A percentile compares a stretch with the other conserved stretches of the same genome.
Conservation (phyloP, 2,797 vertebrate genomes). For the Lithobates pipiens region DNA sequence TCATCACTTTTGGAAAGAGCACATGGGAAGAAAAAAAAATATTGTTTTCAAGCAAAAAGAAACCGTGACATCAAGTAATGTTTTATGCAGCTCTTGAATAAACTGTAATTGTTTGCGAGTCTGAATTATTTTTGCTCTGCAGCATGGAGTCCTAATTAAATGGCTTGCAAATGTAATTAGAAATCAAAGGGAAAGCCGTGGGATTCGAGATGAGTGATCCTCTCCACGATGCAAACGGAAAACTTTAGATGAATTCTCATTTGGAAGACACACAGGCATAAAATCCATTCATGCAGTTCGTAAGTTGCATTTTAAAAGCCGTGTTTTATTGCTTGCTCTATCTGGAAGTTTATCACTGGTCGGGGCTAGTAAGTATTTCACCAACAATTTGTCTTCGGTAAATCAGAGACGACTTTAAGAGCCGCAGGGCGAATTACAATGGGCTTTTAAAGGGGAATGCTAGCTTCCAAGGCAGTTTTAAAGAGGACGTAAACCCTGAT, state of each 20-base stretch:
- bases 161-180: conserved; percentile 45
- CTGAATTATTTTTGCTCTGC: conserved; percentile 45
- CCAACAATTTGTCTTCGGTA: not conserved
- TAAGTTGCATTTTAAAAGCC: conserved; percentile 37
- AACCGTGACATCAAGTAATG: not conserved
- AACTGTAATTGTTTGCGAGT: conserved; percentile 47
- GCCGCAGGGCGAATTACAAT: not conserved
- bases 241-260: conserved; percentile 22
- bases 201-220: conserved; percentile 44
- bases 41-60: not conserved
- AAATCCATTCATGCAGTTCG: conserved; percentile 38
- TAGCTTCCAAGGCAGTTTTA: not conserved
- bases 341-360: not conserved
- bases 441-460: not conserved
- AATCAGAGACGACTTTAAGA: not conserved
- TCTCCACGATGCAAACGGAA: conserved; percentile 9
- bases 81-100: conserved; percentile 38
- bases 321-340: conserved; percentile 21
- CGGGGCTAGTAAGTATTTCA: not conserved
- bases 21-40: accelerated
- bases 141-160: conserved; percentile 50
- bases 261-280: not conserved
- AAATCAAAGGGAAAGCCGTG: conserved; percentile 51
- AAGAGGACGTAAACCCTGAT: not conserved
- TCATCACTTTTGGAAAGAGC: conserved; percentile 48